Evolutionary conservation across 2,797 vertebrate species (phyloP).

Genomic region (Aythya fuligula): DNA sequence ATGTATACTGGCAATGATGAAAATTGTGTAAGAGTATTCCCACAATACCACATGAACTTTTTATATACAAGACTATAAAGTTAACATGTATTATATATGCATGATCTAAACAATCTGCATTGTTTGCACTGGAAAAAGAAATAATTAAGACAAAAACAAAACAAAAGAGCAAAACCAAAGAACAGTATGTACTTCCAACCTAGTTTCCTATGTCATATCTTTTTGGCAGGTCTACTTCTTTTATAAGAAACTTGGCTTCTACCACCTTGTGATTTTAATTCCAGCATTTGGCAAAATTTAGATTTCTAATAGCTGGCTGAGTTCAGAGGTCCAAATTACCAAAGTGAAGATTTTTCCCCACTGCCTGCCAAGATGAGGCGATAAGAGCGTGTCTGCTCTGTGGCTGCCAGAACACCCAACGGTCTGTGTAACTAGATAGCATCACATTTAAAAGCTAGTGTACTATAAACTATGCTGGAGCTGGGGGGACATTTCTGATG

Average conservation of each 20-base stretch:
- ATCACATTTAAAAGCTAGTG: background rate
- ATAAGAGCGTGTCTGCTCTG: background rate
- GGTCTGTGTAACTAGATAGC: background rate
- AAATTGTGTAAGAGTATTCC: background rate
- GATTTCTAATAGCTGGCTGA: background rate
- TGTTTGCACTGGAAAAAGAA: background rate
- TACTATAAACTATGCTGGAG: background rate
- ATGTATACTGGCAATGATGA: background rate
- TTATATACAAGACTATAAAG: background rate
- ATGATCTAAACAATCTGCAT: background rate
- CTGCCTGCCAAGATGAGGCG: background rate
- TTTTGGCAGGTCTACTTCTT: slow-evolving; percentile 7
- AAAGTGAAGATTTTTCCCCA: background rate
- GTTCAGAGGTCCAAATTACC: background rate
- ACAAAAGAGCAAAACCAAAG: background rate
- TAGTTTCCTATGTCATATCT: slow-evolving; percentile 8
- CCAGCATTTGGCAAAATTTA: slow-evolving; percentile 23
- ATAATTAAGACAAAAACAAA: background rate
- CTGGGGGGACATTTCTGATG: background rate
- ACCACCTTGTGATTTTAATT: slow-evolving; percentile 28
- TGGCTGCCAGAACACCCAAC: background rate
- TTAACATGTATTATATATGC: background rate
- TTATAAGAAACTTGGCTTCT: slow-evolving; percentile 10
- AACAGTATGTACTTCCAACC: background rate
- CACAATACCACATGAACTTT: background rate